These are phyloP conservation scores for Pandemis cinnamomeana DNA, from an alignment of 2,888 invertebrate genomes.

Conservation along the genomic window DNA sequence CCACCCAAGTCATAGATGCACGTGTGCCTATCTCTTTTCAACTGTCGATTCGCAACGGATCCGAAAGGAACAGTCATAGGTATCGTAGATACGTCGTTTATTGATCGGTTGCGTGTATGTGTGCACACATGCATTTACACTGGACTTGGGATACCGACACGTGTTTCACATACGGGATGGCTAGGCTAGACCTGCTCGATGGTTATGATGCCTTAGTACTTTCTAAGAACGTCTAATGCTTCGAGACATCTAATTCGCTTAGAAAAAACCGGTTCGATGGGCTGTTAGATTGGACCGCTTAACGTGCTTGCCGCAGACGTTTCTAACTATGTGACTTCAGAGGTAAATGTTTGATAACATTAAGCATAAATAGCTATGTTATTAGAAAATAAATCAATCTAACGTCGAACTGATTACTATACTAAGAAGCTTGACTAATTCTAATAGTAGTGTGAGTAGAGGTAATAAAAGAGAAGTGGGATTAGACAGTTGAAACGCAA, in stretches of 20 bases:
- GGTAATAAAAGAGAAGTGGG: too few species aligned
- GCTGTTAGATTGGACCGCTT: conserved; percentile 18
- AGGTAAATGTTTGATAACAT: background rate
- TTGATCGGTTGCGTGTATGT: conserved; percentile 52
- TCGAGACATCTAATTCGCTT: conserved; percentile 48
- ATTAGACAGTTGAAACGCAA: too few species aligned
- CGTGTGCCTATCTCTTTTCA: conserved; percentile 54
- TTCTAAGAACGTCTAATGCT: conserved; percentile 85
- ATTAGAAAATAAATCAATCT: too few species aligned
- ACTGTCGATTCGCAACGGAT: conserved; percentile 42
- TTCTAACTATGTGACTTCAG: background rate
- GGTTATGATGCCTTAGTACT: conserved; percentile 75
- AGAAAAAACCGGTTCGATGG: conserved; percentile 35
- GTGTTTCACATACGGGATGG: conserved; percentile 66
- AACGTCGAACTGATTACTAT: too few species aligned
- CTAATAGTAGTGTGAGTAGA: too few species aligned
- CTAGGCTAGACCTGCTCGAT: conserved; percentile 65
- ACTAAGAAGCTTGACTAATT: too few species aligned
- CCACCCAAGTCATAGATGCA: conserved; percentile 47
- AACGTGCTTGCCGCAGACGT: background rate
- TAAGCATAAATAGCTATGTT: too few species aligned
- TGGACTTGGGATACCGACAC: conserved; percentile 58
- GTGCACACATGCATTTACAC: conserved; percentile 57
- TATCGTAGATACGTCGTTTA: conserved; percentile 64
- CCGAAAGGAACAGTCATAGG: conserved; percentile 65